phyloP scores from a whole-genome alignment of 2,888 invertebrate species.

The Protonemura montana region DNA sequence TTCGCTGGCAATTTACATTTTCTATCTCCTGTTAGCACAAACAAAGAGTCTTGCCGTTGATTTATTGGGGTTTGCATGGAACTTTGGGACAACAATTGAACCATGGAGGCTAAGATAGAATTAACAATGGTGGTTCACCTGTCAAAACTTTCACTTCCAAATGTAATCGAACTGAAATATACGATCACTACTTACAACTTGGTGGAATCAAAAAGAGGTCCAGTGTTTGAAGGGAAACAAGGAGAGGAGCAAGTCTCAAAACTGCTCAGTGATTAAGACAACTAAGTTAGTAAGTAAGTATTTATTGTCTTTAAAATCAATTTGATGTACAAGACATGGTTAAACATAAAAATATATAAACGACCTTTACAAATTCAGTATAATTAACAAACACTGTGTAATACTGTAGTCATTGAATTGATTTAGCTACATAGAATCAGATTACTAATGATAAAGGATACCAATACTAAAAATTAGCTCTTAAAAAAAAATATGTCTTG shows the following conservation, averaged over 20 bases:
- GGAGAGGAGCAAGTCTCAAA: not conserved
- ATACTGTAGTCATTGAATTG: too few species aligned
- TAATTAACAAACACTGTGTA: too few species aligned
- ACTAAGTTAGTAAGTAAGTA: too few species aligned
- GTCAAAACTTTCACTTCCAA: not conserved
- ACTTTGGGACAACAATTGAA: not conserved
- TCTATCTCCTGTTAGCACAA: not conserved
- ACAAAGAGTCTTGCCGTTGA: not conserved
- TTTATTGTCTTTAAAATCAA: too few species aligned
- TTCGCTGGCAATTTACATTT: not conserved
- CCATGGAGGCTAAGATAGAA: not conserved
- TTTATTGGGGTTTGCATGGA: not conserved
- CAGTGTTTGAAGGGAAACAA: not conserved
- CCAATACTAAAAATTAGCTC: too few species aligned
- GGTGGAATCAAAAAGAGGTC: not conserved
- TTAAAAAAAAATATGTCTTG: too few species aligned
- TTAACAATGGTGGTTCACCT: not conserved
- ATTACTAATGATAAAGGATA: too few species aligned
- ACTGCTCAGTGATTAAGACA: too few species aligned
- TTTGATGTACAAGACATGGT: too few species aligned
- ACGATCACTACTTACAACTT: not conserved
- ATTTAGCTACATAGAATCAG: too few species aligned
- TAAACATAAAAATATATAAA: too few species aligned
- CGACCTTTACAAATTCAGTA: too few species aligned
- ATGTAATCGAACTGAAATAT: not conserved